Conservation (phyloP, 2,797 vertebrate species). For the Notolabrus celidotus region DNA sequence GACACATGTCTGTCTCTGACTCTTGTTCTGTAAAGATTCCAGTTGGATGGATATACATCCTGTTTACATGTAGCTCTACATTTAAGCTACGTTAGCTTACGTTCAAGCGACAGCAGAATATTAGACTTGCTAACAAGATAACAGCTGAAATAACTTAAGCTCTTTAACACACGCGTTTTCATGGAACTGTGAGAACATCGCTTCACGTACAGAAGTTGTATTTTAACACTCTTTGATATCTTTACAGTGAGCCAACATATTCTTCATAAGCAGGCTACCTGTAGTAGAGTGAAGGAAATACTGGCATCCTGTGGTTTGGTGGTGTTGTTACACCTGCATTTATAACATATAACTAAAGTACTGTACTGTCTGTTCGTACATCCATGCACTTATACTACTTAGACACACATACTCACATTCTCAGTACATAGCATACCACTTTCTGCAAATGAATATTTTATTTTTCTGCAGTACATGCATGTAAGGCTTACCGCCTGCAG, state of each 20-base stretch:
- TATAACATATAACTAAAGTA: neutral
- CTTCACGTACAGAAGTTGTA: neutral
- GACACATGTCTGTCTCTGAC: neutral
- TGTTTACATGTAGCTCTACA: slow-evolving; percentile 48
- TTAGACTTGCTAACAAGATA: slow-evolving; percentile 12
- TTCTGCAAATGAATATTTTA: no score
- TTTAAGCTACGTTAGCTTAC: neutral
- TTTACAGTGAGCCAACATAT: neutral
- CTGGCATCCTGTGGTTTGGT: slow-evolving; percentile 62
- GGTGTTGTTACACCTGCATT: slow-evolving; percentile 30
- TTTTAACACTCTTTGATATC: neutral
- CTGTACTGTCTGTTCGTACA: no score
- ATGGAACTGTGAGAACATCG: neutral
- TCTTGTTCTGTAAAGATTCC: neutral
- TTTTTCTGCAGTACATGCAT: no score
- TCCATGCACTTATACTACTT: no score
- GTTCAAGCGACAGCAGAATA: neutral
- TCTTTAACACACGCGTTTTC: neutral
- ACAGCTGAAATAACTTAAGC: neutral
- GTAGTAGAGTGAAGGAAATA: slow-evolving; percentile 41
- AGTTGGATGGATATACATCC: neutral
- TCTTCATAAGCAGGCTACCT: neutral
- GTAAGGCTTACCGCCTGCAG: no score
- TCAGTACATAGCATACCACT: no score
- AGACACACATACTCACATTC: no score